Evolutionary conservation across 2,113 vertebrate species (phyloP).

Genomic region (Mus pahari): DNA sequence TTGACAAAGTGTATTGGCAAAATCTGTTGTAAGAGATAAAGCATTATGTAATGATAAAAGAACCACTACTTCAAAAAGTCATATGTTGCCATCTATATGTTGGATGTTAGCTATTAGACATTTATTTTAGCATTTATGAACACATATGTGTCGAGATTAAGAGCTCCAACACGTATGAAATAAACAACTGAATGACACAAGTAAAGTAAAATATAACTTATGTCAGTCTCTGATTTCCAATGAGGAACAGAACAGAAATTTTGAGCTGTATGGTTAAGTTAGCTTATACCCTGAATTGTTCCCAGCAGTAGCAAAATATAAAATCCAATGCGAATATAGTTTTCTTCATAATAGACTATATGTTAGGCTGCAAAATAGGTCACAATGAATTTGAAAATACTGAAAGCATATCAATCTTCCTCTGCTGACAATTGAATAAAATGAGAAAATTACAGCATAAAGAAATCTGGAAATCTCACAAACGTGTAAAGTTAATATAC

Average conservation of each 20-base stretch:
- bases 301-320: neutral
- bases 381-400: neutral
- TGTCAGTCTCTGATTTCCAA: neutral
- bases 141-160: neutral
- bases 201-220: neutral
- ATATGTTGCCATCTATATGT: too few relatives aligned
- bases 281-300: neutral
- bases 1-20: neutral
- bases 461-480: neutral
- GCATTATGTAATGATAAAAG: too few relatives aligned
- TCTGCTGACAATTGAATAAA: neutral
- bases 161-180: neutral
- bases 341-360: neutral
- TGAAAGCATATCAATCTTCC: neutral
- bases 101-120: too few relatives aligned
- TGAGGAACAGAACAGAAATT: neutral
- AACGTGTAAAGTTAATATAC: neutral
- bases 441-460: neutral
- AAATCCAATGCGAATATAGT: neutral
- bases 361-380: neutral
- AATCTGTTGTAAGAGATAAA: neutral
- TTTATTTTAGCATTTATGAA: neutral
- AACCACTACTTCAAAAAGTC: too few relatives aligned
- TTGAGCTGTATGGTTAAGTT: neutral
- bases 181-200: neutral